Percentiles rank a stretch among this genome's conserved stretches.
Conservation (phyloP, 2,113 vertebrate species). For the Erinaceus europaeus region DNA sequence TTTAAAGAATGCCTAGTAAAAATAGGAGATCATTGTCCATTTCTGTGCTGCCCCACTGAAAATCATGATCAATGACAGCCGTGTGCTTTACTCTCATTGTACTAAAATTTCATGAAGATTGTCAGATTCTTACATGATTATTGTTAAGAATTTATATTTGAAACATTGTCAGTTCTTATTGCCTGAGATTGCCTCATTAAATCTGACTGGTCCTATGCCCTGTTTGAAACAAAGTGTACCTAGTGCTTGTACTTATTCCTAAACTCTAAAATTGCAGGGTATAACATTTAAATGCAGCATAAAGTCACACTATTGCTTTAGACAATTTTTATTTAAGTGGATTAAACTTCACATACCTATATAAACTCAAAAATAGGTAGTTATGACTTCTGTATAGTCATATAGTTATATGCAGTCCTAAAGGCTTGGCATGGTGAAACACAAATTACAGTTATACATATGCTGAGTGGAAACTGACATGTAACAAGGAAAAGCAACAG, state of each 20-base stretch:
- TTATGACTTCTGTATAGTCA: neutral
- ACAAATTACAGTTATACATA: neutral
- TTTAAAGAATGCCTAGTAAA: neutral
- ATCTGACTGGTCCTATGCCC: neutral
- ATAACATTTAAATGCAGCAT: neutral
- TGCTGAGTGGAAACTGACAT: neutral
- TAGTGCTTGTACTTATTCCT: neutral
- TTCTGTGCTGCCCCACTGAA: neutral
- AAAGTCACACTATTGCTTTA: neutral
- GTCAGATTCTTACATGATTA: neutral
- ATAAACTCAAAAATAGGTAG: neutral
- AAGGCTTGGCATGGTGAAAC: neutral
- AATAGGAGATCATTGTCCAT: neutral
- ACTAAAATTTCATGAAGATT: neutral
- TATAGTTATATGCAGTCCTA: neutral
- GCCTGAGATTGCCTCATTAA: neutral
- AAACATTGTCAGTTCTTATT: neutral
- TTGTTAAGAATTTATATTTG: neutral
- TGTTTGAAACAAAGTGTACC: slow-evolving; percentile 9
- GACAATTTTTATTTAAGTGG: slow-evolving; percentile 12
- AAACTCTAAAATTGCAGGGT: neutral
- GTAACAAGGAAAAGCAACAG: no score
- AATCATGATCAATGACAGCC: neutral
- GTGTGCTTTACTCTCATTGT: neutral
- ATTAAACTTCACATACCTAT: neutral